phyloP scores from a whole-genome alignment of 2,797 vertebrate genomes.

The Acomys russatus region DNA sequence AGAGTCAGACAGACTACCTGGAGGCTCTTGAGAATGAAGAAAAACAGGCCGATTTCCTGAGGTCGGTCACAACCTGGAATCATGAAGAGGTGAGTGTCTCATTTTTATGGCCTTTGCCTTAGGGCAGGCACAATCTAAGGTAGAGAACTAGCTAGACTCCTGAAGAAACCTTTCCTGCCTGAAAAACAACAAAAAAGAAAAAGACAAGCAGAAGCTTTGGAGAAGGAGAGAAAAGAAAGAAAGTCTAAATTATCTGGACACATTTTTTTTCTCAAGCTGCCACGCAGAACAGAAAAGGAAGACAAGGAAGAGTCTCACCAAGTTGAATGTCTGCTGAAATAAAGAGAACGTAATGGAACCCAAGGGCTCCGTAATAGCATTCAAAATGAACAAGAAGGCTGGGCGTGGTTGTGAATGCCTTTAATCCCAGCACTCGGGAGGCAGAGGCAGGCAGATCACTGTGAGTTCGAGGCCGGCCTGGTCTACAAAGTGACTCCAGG shows the following conservation, averaged over 20 bases:
- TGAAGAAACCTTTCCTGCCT: slow-evolving; percentile 55
- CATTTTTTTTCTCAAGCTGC: slow-evolving; percentile 16
- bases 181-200: slow-evolving; percentile 49
- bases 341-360: slow-evolving; percentile 51
- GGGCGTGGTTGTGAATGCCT: too few species aligned
- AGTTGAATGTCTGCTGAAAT: slow-evolving; percentile 43
- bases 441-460: too few species aligned
- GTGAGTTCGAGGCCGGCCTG: too few species aligned
- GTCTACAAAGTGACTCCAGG: too few species aligned
- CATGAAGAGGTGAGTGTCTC: background rate
- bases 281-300: background rate
- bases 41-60: slow-evolving; percentile 52
- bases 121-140: slow-evolving; percentile 33
- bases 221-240: slow-evolving; percentile 50
- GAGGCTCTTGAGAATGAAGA: slow-evolving; percentile 43
- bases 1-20: background rate
- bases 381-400: background rate
- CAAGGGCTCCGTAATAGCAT: slow-evolving; percentile 17
- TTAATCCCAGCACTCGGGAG: too few species aligned
- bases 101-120: slow-evolving; percentile 61
- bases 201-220: slow-evolving; percentile 15
- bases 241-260: slow-evolving; percentile 44
- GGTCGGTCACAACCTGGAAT: slow-evolving; percentile 40
- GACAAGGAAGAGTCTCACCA: slow-evolving; percentile 33
- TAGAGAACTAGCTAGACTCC: slow-evolving; percentile 21